Base-by-base conservation (phyloP, 2,888 invertebrate species). In the Mylabris sibirica region DNA sequence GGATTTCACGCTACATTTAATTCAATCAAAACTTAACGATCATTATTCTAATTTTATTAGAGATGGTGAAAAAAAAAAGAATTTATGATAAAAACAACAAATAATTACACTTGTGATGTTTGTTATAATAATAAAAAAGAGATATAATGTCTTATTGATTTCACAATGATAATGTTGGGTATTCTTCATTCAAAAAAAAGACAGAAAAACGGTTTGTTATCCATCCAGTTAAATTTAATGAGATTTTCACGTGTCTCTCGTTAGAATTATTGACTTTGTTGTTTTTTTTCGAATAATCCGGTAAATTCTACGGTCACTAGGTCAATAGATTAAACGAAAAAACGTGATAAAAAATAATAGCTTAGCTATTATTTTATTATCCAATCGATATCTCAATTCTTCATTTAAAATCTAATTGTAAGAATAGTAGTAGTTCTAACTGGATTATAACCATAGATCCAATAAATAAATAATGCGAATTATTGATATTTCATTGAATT, bases 1-100 rank as follows among this genome's bases (percentile, higher is more conserved):
- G 34, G 38, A 34, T 67, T 67, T 67, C 60, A 67, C 64, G 59
- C 60, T 38, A 64, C 57, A 61, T 68, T 64, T 64, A 68, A 68
- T 68, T 68, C 61, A 53, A 68, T 30, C 60, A 61, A 30, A n/a
- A 64, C 3, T 59, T 59, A 59, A 64, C 59, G 66, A 44, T 38
- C 53, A 17, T n/a, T 20, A 14, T 60, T 34, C 60, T 60, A 65
- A 44, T 41, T 14, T 20, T 20, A 20, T 17, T 61, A 53, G n/a
- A 38, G 9, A 8, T 11, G 6, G 38, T 35, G 59, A 64, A 67
- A 64, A 59, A 41, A 59, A 64, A 67, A 64, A 59, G 26, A 59
- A 41, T 53, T 26, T n/a, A 24, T 53, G 60, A 60, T 38, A 26
- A 30, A 34, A 60, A 17, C 20, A 34, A 60, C 17, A 35, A 30